Conservation (phyloP, 2,797 vertebrate genomes). For the Paramormyrops hopkinsi region DNA sequence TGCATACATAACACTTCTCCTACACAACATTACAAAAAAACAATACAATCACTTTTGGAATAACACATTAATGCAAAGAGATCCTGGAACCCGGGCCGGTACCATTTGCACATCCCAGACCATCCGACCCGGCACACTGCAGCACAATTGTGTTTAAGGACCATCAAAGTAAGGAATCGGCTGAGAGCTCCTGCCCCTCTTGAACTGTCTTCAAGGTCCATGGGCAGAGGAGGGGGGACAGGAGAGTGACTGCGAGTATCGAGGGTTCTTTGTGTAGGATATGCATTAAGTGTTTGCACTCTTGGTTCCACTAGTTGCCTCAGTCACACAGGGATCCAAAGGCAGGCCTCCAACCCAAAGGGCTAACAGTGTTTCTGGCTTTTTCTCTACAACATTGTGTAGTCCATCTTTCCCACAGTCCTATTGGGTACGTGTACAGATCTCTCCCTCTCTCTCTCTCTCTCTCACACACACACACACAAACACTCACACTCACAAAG, state of each 20-base stretch:
- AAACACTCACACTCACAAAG: background rate
- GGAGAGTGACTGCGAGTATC: background rate
- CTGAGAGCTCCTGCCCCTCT: background rate
- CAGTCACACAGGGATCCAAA: background rate
- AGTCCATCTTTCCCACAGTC: background rate
- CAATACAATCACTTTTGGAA: constrained; percentile 49
- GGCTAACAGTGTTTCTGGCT: background rate
- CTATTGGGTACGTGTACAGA: background rate
- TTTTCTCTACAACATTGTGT: background rate
- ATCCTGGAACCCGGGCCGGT: constrained; percentile 30
- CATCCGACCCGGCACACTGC: constrained; percentile 14
- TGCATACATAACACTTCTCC: constrained; percentile 47
- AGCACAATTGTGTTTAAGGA: background rate
- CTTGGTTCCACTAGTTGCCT: background rate
- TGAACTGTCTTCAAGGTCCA: background rate
- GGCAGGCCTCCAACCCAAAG: background rate
- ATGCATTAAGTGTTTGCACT: background rate
- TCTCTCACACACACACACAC: background rate
- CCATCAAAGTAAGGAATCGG: background rate
- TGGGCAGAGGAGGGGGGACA: background rate
- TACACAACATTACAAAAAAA: constrained; percentile 54
- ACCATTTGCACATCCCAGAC: constrained; percentile 36
- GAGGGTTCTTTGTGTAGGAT: background rate
- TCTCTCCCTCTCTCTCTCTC: background rate
- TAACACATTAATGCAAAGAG: constrained; percentile 54